Evolutionary conservation across 2,797 vertebrate species (phyloP).

Genomic region (Poeciliopsis paucimaculata): DNA sequence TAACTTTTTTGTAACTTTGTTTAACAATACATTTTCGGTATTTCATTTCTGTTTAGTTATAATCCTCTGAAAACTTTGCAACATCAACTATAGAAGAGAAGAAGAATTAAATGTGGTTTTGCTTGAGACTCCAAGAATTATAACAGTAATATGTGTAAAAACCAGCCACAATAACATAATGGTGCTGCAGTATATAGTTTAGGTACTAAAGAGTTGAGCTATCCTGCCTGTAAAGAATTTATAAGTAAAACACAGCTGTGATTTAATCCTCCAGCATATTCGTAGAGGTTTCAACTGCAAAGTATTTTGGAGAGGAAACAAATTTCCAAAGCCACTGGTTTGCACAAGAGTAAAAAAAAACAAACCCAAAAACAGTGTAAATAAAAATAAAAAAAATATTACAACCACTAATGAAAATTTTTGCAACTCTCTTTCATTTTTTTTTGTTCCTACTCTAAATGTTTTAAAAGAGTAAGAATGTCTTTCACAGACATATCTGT

Average conservation of each 20-base stretch:
- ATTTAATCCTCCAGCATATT: neutral
- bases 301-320: conserved; percentile 34
- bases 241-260: neutral
- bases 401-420: conserved; percentile 16
- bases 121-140: neutral
- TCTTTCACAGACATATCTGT: too few species aligned
- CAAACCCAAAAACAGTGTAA: conserved; percentile 5
- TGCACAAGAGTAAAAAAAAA: conserved; percentile 25
- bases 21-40: neutral
- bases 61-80: neutral
- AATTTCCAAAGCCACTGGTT: conserved; percentile 3
- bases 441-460: conserved; percentile 31
- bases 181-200: neutral
- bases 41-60: neutral
- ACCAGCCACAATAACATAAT: neutral
- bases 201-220: neutral
- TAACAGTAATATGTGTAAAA: neutral
- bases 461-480: conserved; percentile 40
- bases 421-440: neutral
- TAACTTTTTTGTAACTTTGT: neutral
- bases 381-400: conserved; percentile 25
- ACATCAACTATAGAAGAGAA: neutral
- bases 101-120: neutral
- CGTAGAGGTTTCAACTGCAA: conserved; percentile 33
- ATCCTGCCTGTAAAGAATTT: neutral